Evolutionary conservation across 2,888 invertebrate species (phyloP).

Genomic region (Ormyrus labotus): DNA sequence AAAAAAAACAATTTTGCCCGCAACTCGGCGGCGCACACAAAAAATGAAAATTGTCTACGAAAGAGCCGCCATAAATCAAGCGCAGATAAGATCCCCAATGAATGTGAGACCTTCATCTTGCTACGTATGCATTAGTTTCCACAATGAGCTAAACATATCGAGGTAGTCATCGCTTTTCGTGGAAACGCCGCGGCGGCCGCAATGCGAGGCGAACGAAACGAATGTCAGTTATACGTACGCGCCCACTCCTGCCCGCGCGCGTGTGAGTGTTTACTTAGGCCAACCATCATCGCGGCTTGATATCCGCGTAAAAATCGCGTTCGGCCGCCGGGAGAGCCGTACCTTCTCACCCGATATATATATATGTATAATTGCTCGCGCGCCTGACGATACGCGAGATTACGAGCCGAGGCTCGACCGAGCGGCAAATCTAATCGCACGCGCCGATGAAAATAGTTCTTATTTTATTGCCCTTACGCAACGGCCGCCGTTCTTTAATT

Average conservation of each 20-base stretch:
- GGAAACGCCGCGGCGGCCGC: constrained; percentile 8
- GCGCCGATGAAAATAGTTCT: constrained; percentile 22
- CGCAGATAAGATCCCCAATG: constrained; percentile 43
- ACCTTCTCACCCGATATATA: constrained; percentile 29
- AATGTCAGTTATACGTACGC: not conserved
- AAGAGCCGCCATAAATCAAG: constrained; percentile 47
- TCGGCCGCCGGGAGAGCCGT: not conserved
- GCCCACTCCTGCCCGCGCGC: not conserved
- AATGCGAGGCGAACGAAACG: not conserved
- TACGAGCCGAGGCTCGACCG: constrained; percentile 5
- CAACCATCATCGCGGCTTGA: constrained; percentile 21
- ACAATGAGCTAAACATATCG: constrained; percentile 47
- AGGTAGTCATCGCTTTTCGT: constrained; percentile 48
- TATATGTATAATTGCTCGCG: constrained; percentile 13
- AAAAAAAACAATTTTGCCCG: constrained; percentile 10
- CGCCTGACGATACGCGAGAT: constrained; percentile 7
- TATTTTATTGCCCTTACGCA: constrained; percentile 11
- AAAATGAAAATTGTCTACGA: constrained; percentile 40
- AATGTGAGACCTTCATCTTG: constrained; percentile 40
- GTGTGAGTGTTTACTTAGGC: constrained; percentile 1
- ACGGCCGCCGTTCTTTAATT: constrained; percentile 7
- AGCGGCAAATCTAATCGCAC: constrained; percentile 12
- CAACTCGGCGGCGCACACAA: not conserved
- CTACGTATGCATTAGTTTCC: constrained; percentile 34
- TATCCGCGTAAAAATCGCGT: constrained; percentile 35